Conservation (phyloP, 2,113 vertebrate species). For the Ammospiza caudacuta region DNA sequence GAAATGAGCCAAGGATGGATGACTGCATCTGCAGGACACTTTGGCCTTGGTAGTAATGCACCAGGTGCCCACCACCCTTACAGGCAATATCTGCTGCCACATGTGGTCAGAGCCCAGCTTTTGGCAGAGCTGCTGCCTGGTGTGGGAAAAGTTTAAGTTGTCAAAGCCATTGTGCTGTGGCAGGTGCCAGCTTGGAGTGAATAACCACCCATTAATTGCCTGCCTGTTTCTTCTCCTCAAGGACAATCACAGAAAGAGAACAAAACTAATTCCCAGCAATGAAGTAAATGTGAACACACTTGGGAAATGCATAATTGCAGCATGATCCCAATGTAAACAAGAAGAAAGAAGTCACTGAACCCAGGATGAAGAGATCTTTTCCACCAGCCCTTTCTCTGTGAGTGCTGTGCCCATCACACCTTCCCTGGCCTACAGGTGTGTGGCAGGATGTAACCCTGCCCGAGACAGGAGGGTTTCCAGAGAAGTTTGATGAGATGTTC, state of each 20-base stretch:
- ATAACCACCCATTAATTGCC: neutral
- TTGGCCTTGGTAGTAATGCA: accelerated
- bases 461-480: neutral
- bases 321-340: neutral
- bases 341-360: neutral
- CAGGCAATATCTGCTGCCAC: neutral
- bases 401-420: accelerated
- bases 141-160: neutral
- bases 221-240: neutral
- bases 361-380: neutral
- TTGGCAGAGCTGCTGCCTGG: neutral
- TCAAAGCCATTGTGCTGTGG: neutral
- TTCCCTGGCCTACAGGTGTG: neutral
- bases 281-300: neutral
- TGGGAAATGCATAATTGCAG: neutral
- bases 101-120: neutral
- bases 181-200: neutral
- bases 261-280: neutral
- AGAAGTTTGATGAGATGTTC: neutral
- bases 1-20: neutral
- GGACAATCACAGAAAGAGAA: neutral
- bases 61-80: accelerated
- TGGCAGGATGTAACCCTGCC: neutral
- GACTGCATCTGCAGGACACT: neutral
- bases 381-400: neutral